These are phyloP conservation scores for Melikaiella ostensackeni DNA, from an alignment of 2,888 invertebrate genomes.

Conservation along the genomic window DNA sequence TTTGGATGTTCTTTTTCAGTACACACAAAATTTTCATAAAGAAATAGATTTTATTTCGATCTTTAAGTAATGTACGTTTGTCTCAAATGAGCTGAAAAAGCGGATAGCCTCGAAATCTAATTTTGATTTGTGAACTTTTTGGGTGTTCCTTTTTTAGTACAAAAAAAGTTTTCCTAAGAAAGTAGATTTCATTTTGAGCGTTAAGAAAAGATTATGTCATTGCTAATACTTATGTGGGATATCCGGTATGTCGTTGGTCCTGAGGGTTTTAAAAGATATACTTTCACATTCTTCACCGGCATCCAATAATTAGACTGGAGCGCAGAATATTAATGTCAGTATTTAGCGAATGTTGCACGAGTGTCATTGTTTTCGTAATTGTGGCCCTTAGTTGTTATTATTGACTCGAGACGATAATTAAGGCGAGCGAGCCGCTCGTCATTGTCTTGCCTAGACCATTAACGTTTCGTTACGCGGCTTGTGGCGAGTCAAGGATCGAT, in stretches of 20 bases:
- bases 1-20: no score
- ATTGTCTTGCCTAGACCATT: conserved; percentile 44
- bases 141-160: no score
- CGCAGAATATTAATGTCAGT: conserved; percentile 70
- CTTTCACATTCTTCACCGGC: conserved; percentile 67
- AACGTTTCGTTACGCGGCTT: conserved; percentile 42
- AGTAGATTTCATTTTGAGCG: no score
- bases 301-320: conserved; percentile 70
- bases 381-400: conserved; percentile 61
- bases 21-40: no score
- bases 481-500: conserved; percentile 8
- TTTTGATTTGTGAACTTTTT: no score
- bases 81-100: no score
- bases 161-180: no score
- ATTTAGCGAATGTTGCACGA: conserved; percentile 64
- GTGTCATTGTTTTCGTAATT: conserved; percentile 71
- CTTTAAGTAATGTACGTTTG: no score
- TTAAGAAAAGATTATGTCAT: no score
- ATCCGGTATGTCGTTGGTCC: conserved; percentile 23
- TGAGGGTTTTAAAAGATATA: conserved; percentile 48
- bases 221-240: conserved; percentile 7
- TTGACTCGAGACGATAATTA: conserved; percentile 65
- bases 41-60: no score
- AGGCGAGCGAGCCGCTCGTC: conserved; percentile 48
- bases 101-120: no score